Percentiles rank a stretch among this genome's conserved stretches.
phyloP scores from a whole-genome alignment of 2,797 vertebrate species.

The Leptatherina wallacei region DNA sequence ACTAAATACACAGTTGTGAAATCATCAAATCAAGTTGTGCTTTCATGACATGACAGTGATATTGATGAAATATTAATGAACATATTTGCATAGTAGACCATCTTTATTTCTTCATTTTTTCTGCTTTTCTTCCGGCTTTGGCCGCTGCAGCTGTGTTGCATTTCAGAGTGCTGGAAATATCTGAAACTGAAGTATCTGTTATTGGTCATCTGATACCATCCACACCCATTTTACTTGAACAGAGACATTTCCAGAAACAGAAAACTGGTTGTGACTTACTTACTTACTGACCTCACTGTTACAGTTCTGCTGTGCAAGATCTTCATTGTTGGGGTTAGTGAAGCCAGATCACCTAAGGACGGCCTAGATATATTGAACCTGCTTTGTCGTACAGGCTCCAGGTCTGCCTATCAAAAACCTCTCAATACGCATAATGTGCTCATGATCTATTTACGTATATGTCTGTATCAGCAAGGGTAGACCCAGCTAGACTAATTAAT shows the following conservation, averaged over 20 bases:
- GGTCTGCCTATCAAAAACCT: not conserved
- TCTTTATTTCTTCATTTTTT: not conserved
- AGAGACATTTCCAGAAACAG: not conserved
- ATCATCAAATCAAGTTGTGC: too few species aligned
- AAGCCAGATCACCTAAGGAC: not conserved
- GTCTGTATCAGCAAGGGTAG: conserved; percentile 55
- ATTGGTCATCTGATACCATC: not conserved
- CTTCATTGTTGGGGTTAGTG: not conserved
- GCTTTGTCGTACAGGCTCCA: not conserved
- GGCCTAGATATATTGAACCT: not conserved
- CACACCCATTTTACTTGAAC: not conserved
- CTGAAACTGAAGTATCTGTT: not conserved
- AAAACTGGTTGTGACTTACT: not conserved
- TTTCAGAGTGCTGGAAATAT: not conserved
- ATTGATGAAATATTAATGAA: too few species aligned
- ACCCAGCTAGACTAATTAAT: conserved; percentile 70
- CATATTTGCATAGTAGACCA: too few species aligned
- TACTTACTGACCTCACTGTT: not conserved
- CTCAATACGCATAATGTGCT: conserved; percentile 11
- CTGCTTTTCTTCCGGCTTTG: not conserved
- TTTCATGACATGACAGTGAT: too few species aligned
- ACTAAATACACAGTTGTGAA: too few species aligned
- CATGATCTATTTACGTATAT: conserved; percentile 47
- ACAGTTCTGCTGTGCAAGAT: too few species aligned
- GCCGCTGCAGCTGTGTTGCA: too few species aligned